Evolutionary conservation across 2,888 invertebrate genomes (phyloP).

Genomic region (Mythimna albipuncta): DNA sequence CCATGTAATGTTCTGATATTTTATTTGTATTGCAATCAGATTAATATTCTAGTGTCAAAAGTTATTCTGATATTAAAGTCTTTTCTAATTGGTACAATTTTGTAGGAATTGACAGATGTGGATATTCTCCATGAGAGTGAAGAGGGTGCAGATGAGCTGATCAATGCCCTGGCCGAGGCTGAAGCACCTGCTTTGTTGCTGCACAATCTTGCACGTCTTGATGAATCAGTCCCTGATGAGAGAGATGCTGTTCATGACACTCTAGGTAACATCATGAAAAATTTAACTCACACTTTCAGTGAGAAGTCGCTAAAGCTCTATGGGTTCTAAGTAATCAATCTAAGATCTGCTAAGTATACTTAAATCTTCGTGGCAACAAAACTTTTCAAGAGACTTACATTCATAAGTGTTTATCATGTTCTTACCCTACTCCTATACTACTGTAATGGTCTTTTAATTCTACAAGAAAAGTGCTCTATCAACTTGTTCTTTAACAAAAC

Average conservation of each 20-base stretch:
- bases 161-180: conserved; percentile 96
- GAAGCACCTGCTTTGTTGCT: conserved; percentile 97
- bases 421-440: too few relatives aligned
- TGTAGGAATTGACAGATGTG: conserved; percentile 97
- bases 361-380: too few relatives aligned
- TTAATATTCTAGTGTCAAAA: background rate
- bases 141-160: conserved; percentile 96
- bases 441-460: background rate
- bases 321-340: too few relatives aligned
- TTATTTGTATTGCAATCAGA: background rate
- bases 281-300: background rate
- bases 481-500: background rate
- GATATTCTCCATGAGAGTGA: conserved; percentile 98
- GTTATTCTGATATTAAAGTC: background rate
- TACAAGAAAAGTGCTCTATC: background rate
- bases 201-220: conserved; percentile 97
- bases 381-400: too few relatives aligned
- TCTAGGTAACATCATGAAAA: conserved; percentile 89
- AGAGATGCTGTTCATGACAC: conserved; percentile 99
- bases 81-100: background rate
- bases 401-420: too few relatives aligned
- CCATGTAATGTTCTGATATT: background rate
- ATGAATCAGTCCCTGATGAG: conserved; percentile 98
- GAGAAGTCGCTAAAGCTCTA: too few relatives aligned
- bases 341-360: too few relatives aligned